A percentile compares a stretch with the other conserved stretches of the same genome.
phyloP scores from a whole-genome alignment of 2,113 vertebrate species.

The Nibea coibor region DNA sequence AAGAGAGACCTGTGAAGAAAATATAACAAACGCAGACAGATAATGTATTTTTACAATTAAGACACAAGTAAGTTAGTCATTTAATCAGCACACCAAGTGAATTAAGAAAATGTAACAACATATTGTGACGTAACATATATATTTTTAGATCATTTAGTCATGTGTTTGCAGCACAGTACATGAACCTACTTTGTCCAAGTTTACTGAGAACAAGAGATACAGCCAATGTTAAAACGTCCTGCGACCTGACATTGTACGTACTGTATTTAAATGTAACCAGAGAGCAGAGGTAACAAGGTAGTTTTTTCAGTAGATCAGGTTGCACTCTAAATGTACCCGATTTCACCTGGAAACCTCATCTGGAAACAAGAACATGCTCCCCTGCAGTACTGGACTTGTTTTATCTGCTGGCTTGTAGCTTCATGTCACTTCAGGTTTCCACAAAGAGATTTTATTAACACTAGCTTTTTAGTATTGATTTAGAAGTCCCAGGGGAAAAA shows the following conservation, averaged over 20 bases:
- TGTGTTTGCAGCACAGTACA: not conserved
- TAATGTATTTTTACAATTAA: no score
- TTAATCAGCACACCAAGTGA: not conserved
- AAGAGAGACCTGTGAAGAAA: no score
- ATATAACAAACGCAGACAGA: no score
- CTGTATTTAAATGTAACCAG: not conserved
- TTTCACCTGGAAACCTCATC: not conserved
- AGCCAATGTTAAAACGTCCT: not conserved
- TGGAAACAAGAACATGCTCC: not conserved
- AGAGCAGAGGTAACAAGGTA: not conserved
- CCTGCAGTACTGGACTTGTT: not conserved
- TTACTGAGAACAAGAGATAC: not conserved
- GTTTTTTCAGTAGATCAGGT: not conserved
- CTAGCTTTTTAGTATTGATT: not conserved
- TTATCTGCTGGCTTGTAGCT: not conserved
- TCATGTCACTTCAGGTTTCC: not conserved
- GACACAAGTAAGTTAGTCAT: no score
- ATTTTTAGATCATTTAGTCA: not conserved
- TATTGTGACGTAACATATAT: no score
- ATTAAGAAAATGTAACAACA: not conserved
- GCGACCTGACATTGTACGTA: not conserved
- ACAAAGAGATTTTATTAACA: not conserved
- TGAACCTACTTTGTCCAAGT: not conserved
- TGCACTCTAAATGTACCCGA: not conserved
- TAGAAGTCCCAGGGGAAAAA: not conserved